These are phyloP conservation scores for Gadopsis bispinosus DNA, from an alignment of 2,797 vertebrate genomes.

Conservation along the genomic window DNA sequence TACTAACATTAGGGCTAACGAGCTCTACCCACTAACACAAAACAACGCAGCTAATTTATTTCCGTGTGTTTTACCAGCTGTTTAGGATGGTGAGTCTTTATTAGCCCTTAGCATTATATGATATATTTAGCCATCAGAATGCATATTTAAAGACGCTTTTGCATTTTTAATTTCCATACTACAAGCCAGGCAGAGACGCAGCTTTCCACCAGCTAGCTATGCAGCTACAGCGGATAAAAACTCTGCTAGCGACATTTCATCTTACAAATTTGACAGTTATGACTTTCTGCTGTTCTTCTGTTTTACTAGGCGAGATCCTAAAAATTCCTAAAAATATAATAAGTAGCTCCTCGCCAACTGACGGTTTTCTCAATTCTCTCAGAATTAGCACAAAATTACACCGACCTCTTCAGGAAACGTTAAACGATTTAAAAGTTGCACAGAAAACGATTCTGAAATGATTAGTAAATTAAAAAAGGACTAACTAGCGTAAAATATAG, in stretches of 20 bases:
- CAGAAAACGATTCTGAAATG: conserved; percentile 35
- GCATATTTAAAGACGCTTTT: not conserved
- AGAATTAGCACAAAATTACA: not conserved
- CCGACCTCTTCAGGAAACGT: not conserved
- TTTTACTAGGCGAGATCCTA: conserved; percentile 8
- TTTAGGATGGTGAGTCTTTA: too few relatives aligned
- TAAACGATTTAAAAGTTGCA: conserved; percentile 9
- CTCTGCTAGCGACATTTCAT: too few relatives aligned
- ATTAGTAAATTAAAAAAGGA: conserved; percentile 25
- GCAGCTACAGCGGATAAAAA: too few relatives aligned
- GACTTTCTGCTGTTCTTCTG: not conserved
- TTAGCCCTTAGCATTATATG: not conserved
- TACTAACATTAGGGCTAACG: too few relatives aligned
- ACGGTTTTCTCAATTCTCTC: not conserved
- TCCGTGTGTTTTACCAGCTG: not conserved
- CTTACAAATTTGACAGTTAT: not conserved
- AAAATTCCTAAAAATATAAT: conserved; percentile 19
- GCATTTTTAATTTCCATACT: too few relatives aligned
- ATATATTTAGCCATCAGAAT: too few relatives aligned
- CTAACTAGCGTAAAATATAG: conserved; percentile 10
- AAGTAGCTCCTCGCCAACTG: not conserved
- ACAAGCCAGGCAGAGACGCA: too few relatives aligned
- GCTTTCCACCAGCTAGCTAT: too few relatives aligned
- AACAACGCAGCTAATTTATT: not conserved
- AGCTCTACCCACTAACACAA: too few relatives aligned